Base-by-base conservation (phyloP, 2,888 invertebrate genomes). In the Crocallis elinguaria region DNA sequence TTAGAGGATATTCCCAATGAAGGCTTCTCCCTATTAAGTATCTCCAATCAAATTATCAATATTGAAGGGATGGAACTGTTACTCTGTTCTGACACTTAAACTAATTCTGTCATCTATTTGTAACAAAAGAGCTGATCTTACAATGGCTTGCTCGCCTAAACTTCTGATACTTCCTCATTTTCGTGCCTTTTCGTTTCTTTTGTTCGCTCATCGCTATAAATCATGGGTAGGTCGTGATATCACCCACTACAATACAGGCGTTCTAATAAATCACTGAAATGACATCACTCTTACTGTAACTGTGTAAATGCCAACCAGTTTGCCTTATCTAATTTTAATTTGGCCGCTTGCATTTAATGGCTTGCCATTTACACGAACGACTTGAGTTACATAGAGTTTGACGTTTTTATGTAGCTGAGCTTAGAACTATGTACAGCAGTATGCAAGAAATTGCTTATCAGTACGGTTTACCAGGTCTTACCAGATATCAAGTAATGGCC, bases 301-400 rank as follows among this genome's bases (percentile, higher is more conserved):
- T 27, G 8, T 59, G 49, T 49, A 55, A 62, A 62, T 60, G 62
- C 57, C 27, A 58, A 63, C 62, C 44, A 56, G 60, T 56, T 52
- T 44, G 43, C 53, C 46, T 43, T 46, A 49, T 41, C 39, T 27
- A 25, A 51, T 50, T 53, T 25, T 36, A 35, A 32, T 54, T 53
- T 32, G 33, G 41, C 25, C 16, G 6, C 37, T 23, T 55, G 52
- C 57, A 62, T 48, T 29, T 49, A 12, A 29, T 12, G 11, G 12
- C 8, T 12, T 5, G 33, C 3, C 12, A 12, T 37, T 23, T 37
- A 9, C 9, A n/a, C n/a, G 25, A 25, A 25, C 3, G n/a, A 1
- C 1, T 25, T 25, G 8, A 9, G 3, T 7, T 9, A 9, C 1
- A 9, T n/a, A n/a, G n/a, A n/a, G n/a, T n/a, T n/a, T n/a, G n/a